Conservation (phyloP, 2,113 vertebrate genomes). For the Lota lota region DNA sequence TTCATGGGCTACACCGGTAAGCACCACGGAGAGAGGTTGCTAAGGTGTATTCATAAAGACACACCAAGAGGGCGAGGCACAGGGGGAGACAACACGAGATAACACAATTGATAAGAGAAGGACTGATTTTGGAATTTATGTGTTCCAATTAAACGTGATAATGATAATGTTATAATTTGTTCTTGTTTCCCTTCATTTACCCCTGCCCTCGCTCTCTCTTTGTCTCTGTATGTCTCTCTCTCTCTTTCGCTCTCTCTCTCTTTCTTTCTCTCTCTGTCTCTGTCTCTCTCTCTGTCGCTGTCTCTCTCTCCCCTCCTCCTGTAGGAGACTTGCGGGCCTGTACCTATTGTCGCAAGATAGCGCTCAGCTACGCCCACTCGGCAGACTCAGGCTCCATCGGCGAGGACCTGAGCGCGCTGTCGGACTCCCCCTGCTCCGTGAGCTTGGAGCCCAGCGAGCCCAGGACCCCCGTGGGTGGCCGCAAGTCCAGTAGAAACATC, state of each 20-base stretch:
- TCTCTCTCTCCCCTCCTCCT: neutral
- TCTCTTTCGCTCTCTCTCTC: too few relatives aligned
- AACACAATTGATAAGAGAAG: too few relatives aligned
- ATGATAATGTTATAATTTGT: too few relatives aligned
- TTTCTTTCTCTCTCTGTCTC: too few relatives aligned
- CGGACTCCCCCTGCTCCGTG: slow-evolving; percentile 84
- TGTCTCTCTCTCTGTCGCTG: neutral
- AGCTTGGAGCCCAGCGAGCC: slow-evolving; percentile 90
- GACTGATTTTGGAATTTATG: too few relatives aligned
- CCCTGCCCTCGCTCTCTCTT: too few relatives aligned
- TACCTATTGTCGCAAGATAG: slow-evolving; percentile 96
- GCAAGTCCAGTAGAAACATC: slow-evolving; percentile 94
- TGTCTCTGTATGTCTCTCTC: too few relatives aligned
- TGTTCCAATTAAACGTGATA: too few relatives aligned
- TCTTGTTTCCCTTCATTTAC: too few relatives aligned
- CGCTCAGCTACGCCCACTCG: slow-evolving; percentile 92
- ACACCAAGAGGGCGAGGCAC: too few relatives aligned
- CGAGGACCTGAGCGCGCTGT: slow-evolving; percentile 88
- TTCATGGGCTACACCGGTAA: slow-evolving; percentile 99
- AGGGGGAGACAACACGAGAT: too few relatives aligned
- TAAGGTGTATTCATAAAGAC: too few relatives aligned
- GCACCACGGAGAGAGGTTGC: slow-evolving; percentile 8
- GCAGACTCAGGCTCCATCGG: slow-evolving; percentile 91
- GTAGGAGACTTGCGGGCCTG: slow-evolving; percentile 94
- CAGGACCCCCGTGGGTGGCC: slow-evolving; percentile 88